These are phyloP conservation scores for Champsocephalus gunnari DNA, from an alignment of 2,797 vertebrate genomes.

Conservation along the genomic window DNA sequence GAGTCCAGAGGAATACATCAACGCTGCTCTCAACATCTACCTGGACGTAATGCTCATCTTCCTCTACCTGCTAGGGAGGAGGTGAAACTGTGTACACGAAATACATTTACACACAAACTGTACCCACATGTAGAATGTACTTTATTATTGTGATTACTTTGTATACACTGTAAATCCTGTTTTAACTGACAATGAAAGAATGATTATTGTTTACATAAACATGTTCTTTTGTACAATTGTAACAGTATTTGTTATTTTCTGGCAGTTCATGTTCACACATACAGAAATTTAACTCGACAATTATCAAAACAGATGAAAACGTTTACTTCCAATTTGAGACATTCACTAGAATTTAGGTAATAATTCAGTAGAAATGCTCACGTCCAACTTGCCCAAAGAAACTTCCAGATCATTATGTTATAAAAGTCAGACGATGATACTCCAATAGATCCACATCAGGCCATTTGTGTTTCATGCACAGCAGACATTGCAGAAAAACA, in stretches of 20 bases:
- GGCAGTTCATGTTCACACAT: neutral
- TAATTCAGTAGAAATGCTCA: neutral
- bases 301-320: neutral
- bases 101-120: neutral
- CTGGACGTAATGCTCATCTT: conserved; percentile 92
- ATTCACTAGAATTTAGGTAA: neutral
- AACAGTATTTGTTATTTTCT: neutral
- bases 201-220: neutral
- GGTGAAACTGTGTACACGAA: conserved; percentile 42
- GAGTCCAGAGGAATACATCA: conserved; percentile 91
- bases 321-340: neutral
- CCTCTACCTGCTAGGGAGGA: conserved; percentile 87
- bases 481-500: neutral
- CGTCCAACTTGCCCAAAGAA: neutral
- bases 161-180: conserved; percentile 10
- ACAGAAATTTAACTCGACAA: neutral
- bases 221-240: neutral
- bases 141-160: conserved; percentile 28
- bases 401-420: neutral
- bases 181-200: conserved; percentile 1
- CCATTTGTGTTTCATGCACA: neutral
- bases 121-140: neutral
- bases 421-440: neutral
- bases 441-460: neutral
- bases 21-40: conserved; percentile 89